Base-by-base conservation (phyloP, 2,888 invertebrate genomes). In the Erebia palarica region DNA sequence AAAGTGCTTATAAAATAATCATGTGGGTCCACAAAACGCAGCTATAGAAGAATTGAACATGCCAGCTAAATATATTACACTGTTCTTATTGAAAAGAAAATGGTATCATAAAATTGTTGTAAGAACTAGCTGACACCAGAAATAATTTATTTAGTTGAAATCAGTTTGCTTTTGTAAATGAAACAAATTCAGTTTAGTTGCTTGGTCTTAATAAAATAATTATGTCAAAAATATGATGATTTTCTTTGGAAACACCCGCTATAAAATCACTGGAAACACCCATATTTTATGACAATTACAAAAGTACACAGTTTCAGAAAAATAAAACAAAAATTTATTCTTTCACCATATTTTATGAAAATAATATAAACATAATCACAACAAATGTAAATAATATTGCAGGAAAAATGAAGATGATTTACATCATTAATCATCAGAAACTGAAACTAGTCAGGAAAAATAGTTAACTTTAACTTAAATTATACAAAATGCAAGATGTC, bases 151-250 rank as follows among this genome's bases (percentile, higher is more conserved):
- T 64, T 65, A 51, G 63, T 66, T 64, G 2, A 68, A 73, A 55
- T 59, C 44, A 64, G 42, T 64, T 65, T 58, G 58, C 44, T 47
- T 63, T 63, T 63, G 49, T 63, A 49, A 63, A 63, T 49, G 14
- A 49, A 16, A 63, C 49, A 49, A 21, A 49, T 21, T 44, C 49
- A 27, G 8, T 70, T 64, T 73, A 73, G 72, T 70, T 64, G 58
- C 72, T 72, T 69, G 60, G 61, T 66, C 57, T 53, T 58, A 70
- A 73, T 67, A 67, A 70, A 73, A 58, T 27, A 66, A 57, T 51
- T 47, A 53, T 65, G 14, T 51, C 27, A 27, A 27, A 27, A 27
- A 10, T 10, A 27, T 49, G 9, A 9, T 42, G 21, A 47, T 64
- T 51, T 64, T 9, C 49, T 51, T 51, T 14, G 1, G 16, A 9